Base-by-base conservation (phyloP, 2,113 vertebrate genomes). In the Colistium nudipinnis region DNA sequence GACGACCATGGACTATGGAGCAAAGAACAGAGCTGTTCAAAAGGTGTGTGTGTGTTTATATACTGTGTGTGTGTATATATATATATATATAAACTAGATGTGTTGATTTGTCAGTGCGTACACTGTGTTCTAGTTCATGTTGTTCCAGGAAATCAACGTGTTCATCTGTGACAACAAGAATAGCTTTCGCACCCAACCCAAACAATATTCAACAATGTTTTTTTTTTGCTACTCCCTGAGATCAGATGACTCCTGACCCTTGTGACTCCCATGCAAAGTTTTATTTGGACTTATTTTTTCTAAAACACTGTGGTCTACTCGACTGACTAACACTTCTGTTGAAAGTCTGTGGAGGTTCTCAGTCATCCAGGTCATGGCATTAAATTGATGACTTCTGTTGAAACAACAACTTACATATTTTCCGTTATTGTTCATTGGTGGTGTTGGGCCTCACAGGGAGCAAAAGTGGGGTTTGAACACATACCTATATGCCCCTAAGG, bases 1-100 rank as follows among this genome's bases (percentile, higher is more conserved):
- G 98, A 81, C 94, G 97, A 73, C 98, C 98, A 56, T 99, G 98
- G 98, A 94, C 97, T 90, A 99, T 99, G 98, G 96, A 96, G 82
- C 97, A 99, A 86, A 97, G 98, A 74, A 97, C 96, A 60, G 95
- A 97, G 80, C 95, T 99, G 74, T 99, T 99, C 87, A 94, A 94
- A 91, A 96, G 97, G 98, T 96, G 89, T 16, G 74, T 49, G 9
- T 9, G 5, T 30, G n/a, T n/a, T n/a, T n/a, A n/a, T 33, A 3
- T 12, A 38, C 36, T 38, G 4, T 38, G 36, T 6, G 36, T 38
- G 36, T n/a, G n/a, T n/a, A n/a, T n/a, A n/a, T n/a, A n/a, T n/a
- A n/a, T n/a, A n/a, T n/a, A n/a, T n/a, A n/a, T n/a, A n/a, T n/a
- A n/a, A n/a, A n/a, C n/a, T 10, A 43, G 20, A 2, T 51, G 52